phyloP scores from a whole-genome alignment of 1,140 invertebrate genomes.

The Reticulitermes speratus region DNA sequence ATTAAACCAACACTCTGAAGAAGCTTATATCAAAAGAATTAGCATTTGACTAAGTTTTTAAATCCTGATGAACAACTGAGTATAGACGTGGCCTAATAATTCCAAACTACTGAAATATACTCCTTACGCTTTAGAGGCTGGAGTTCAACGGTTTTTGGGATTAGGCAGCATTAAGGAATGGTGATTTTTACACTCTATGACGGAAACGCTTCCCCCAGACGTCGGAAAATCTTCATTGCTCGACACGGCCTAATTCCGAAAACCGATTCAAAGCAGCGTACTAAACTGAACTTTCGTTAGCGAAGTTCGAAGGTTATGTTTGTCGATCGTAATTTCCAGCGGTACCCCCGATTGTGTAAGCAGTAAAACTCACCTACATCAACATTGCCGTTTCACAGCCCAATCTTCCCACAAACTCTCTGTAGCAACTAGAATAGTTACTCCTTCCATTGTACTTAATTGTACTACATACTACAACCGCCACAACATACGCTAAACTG shows the following conservation, averaged over 20 bases:
- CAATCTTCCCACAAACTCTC: no score
- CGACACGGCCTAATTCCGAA: no score
- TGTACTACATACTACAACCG: neutral
- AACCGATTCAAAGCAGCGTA: no score
- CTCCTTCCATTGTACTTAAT: neutral
- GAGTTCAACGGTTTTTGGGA: no score
- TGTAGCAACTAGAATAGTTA: neutral
- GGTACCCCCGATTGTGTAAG: neutral
- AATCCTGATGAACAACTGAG: neutral
- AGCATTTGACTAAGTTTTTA: neutral
- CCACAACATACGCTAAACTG: neutral
- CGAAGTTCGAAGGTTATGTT: constrained; percentile 6
- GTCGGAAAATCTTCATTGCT: no score
- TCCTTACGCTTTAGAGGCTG: no score
- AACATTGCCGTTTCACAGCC: neutral
- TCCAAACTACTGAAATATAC: neutral
- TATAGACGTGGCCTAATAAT: neutral
- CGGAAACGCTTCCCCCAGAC: no score
- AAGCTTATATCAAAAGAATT: no score
- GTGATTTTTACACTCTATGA: no score
- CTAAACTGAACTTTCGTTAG: neutral
- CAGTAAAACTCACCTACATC: neutral
- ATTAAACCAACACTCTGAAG: no score
- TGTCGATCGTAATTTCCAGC: neutral
- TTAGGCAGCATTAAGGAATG: no score